A percentile compares a stretch with the other conserved stretches of the same genome.
These are phyloP conservation scores for Gobiocypris rarus DNA, from an alignment of 2,113 vertebrate genomes.

Conservation along the genomic window DNA sequence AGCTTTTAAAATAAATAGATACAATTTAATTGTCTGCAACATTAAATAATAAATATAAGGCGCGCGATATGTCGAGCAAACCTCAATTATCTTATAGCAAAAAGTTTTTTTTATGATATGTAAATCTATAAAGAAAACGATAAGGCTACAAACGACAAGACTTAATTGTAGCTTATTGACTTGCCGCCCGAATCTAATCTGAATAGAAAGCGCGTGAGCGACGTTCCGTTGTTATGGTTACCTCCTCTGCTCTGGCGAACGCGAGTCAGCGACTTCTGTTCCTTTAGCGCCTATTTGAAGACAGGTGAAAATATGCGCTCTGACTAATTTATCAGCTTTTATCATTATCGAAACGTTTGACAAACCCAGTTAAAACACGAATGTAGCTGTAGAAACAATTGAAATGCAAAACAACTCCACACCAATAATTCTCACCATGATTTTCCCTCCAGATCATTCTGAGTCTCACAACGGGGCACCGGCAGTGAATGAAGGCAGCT, in stretches of 20 bases:
- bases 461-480: conserved; percentile 76
- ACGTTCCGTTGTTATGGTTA: conserved; percentile 28
- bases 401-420: not conserved
- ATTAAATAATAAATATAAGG: not conserved
- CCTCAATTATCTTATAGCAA: not conserved
- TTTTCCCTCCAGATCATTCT: conserved; percentile 64
- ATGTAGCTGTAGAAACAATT: not conserved
- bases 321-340: not conserved
- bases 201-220: not conserved
- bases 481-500: conserved; percentile 74
- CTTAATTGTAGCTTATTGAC: not conserved
- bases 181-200: not conserved
- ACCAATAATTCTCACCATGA: not conserved
- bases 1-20: not conserved
- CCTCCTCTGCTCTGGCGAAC: not conserved
- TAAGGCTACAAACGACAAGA: not conserved
- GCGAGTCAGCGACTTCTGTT: not conserved
- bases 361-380: not conserved
- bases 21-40: not conserved
- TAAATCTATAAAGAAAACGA: not conserved
- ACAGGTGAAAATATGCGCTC: not conserved
- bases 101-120: not conserved
- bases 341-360: not conserved
- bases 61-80: not conserved
- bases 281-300: not conserved